Evolutionary conservation across 1,140 invertebrate species (phyloP).

Genomic region (Penaeus vannamei): DNA sequence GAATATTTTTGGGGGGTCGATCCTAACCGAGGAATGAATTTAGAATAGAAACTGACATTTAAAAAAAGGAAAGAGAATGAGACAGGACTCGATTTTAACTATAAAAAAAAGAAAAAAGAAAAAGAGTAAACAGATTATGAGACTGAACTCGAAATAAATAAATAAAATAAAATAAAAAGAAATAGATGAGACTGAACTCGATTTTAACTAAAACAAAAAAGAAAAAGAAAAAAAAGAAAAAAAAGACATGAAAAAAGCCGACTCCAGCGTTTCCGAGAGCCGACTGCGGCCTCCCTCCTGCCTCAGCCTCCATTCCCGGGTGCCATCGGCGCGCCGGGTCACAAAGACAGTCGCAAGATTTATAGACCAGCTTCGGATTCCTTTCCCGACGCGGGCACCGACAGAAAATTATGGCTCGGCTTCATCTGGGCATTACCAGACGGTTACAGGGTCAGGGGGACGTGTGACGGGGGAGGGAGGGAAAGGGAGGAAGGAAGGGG

Average conservation of each 20-base stretch:
- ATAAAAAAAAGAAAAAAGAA: slow-evolving; percentile 7
- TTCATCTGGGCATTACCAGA: slow-evolving; percentile 65
- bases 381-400: slow-evolving; percentile 61
- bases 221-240: not conserved
- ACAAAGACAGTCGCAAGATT: slow-evolving; percentile 64
- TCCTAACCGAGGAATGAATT: not conserved
- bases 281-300: slow-evolving; percentile 44
- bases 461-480: slow-evolving; percentile 11
- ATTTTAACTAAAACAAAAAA: no score
- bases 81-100: not conserved
- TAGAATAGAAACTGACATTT: not conserved
- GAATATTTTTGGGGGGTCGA: no score
- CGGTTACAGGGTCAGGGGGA: slow-evolving; percentile 62
- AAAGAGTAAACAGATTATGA: not conserved
- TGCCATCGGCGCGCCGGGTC: slow-evolving; percentile 58
- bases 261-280: slow-evolving; percentile 8
- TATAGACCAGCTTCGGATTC: slow-evolving; percentile 62
- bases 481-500: slow-evolving; percentile 7
- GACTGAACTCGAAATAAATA: not conserved
- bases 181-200: no score
- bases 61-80: not conserved
- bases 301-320: slow-evolving; percentile 45
- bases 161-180: no score
- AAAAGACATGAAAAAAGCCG: not conserved
- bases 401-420: slow-evolving; percentile 62